Evolutionary conservation across 2,113 vertebrate genomes (phyloP).

Genomic region (Peromyscus maniculatus): DNA sequence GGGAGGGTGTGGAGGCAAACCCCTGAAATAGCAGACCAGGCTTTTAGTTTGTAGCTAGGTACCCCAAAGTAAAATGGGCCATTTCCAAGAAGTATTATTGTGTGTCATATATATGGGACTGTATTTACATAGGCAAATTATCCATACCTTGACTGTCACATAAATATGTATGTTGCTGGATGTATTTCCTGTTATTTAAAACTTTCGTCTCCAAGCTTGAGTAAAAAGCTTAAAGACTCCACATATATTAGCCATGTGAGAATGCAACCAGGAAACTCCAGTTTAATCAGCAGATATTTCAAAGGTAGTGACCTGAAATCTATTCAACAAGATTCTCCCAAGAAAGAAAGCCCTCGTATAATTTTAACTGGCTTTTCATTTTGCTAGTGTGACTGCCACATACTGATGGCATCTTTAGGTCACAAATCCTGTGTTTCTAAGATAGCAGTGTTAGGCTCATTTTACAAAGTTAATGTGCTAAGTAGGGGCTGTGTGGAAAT

Average conservation of each 20-base stretch:
- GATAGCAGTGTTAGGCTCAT: conserved; percentile 28
- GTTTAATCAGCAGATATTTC: conserved; percentile 65
- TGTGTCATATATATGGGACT: background rate
- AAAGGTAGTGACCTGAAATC: conserved; percentile 67
- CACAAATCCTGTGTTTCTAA: conserved; percentile 61
- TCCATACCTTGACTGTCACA: accelerated
- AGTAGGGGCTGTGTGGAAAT: conserved; percentile 73
- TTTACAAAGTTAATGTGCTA: conserved; percentile 62
- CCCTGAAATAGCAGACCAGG: background rate
- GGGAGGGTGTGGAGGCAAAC: background rate
- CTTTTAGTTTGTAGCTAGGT: conserved; percentile 24
- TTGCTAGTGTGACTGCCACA: background rate
- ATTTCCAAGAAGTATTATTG: conserved; percentile 45
- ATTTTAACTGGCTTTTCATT: conserved; percentile 57
- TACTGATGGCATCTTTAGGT: background rate
- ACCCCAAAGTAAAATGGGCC: conserved; percentile 21
- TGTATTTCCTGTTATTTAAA: conserved; percentile 49
- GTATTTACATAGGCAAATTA: conserved; percentile 67
- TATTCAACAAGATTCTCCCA: conserved; percentile 49
- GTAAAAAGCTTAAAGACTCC: conserved; percentile 66
- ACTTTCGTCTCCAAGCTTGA: conserved; percentile 18
- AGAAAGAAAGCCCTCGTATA: conserved; percentile 18
- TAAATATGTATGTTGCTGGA: background rate
- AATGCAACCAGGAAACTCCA: conserved; percentile 56
- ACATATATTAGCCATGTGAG: background rate